Evolutionary conservation across 53 echinoderm and acorn worm species (phyloP).

Genomic region (Zoroaster sp.): DNA sequence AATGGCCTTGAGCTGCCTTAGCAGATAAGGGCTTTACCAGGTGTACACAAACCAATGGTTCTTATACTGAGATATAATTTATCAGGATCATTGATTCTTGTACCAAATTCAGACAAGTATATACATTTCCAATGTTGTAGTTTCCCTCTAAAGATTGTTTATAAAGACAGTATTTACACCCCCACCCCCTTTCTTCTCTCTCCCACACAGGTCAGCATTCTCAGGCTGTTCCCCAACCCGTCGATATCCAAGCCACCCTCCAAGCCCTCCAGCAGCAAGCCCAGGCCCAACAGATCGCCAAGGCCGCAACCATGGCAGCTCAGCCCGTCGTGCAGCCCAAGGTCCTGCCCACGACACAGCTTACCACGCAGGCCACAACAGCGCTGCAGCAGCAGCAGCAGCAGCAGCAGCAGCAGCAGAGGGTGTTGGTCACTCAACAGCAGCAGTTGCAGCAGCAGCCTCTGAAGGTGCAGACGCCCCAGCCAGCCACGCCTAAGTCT

Average conservation of each 20-base stretch:
- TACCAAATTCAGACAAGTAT: too few species aligned
- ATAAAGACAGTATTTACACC: too few species aligned
- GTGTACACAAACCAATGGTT: too few species aligned
- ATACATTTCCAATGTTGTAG: neutral
- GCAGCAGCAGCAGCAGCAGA: conserved; percentile 41
- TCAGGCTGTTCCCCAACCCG: conserved; percentile 48
- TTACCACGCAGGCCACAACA: neutral
- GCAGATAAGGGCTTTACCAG: too few species aligned
- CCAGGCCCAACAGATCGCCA: conserved; percentile 66
- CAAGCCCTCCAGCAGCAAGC: conserved; percentile 73
- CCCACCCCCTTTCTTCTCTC: neutral
- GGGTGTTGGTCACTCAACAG: conserved; percentile 22
- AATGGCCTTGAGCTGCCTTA: too few species aligned
- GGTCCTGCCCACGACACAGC: neutral
- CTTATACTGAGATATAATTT: too few species aligned
- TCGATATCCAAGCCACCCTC: conserved; percentile 80
- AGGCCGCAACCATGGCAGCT: conserved; percentile 42
- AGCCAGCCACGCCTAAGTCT: conserved; percentile 39
- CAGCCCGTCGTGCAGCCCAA: conserved; percentile 24
- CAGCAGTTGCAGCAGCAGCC: conserved; percentile 34
- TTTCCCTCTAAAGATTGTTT: too few species aligned
- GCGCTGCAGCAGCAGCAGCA: conserved; percentile 51
- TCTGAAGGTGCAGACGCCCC: conserved; percentile 40
- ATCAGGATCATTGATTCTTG: too few species aligned
- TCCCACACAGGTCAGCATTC: conserved; percentile 5